These are phyloP conservation scores for Zeugodacus cucurbitae DNA, from an alignment of 1,140 invertebrate genomes.

Conservation along the genomic window DNA sequence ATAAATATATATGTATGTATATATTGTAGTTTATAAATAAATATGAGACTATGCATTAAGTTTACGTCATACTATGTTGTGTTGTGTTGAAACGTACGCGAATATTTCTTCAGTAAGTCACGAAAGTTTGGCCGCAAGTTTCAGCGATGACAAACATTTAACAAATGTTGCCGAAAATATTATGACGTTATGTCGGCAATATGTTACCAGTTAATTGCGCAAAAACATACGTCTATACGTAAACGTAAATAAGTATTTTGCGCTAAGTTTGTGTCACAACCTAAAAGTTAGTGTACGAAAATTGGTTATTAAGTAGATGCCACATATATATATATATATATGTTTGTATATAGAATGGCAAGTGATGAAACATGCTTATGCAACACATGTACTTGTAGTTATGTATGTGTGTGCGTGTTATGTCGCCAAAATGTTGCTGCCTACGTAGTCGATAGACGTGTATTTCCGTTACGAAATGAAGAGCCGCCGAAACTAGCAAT, in stretches of 20 bases:
- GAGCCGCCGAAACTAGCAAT: neutral
- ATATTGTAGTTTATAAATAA: neutral
- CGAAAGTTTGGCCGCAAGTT: neutral
- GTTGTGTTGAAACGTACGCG: neutral
- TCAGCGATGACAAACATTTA: neutral
- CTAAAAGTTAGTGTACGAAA: neutral
- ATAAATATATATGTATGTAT: neutral
- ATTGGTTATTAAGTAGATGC: slow-evolving; percentile 20
- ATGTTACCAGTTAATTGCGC: neutral
- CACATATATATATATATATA: neutral
- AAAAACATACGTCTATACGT: neutral
- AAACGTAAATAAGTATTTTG: neutral
- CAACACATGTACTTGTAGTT: neutral
- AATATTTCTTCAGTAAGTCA: neutral
- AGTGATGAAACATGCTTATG: neutral
- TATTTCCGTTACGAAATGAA: neutral
- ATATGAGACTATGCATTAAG: neutral
- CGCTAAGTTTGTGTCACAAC: neutral
- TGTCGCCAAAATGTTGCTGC: neutral
- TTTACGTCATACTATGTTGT: too few relatives aligned
- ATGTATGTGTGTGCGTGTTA: neutral
- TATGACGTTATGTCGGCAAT: neutral
- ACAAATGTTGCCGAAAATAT: slow-evolving; percentile 14
- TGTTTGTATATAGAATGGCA: neutral
- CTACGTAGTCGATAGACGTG: neutral